Evolutionary conservation across 2,888 invertebrate species (phyloP).

Genomic region (Branchellion lobata): DNA sequence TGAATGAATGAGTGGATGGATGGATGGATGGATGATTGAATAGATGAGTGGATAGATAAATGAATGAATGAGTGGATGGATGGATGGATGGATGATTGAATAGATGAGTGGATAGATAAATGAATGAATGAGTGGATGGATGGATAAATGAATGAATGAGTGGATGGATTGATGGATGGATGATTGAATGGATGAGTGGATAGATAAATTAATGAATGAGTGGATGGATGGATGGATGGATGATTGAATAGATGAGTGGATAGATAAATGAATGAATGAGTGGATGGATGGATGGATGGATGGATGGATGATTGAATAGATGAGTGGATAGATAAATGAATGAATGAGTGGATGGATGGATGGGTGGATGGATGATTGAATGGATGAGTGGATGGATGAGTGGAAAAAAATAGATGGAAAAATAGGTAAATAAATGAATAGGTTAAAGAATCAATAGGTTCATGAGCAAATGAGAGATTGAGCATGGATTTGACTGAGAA

Average conservation of each 20-base stretch:
- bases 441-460: not conserved
- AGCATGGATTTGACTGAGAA: no score
- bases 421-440: no score
- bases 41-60: no score
- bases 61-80: not conserved
- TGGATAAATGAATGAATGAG: not conserved
- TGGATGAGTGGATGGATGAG: no score
- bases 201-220: no score
- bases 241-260: not conserved
- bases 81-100: not conserved
- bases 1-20: not conserved
- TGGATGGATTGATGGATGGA: no score
- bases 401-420: no score
- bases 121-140: not conserved
- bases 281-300: not conserved
- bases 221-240: not conserved
- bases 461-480: no score
- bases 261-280: no score
- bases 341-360: not conserved
- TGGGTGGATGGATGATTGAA: not conserved
- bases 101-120: no score
- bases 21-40: not conserved
- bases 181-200: no score
- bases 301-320: not conserved
- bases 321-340: no score